Base-by-base conservation (phyloP, 2,888 invertebrate species). In the Meta bourneti region DNA sequence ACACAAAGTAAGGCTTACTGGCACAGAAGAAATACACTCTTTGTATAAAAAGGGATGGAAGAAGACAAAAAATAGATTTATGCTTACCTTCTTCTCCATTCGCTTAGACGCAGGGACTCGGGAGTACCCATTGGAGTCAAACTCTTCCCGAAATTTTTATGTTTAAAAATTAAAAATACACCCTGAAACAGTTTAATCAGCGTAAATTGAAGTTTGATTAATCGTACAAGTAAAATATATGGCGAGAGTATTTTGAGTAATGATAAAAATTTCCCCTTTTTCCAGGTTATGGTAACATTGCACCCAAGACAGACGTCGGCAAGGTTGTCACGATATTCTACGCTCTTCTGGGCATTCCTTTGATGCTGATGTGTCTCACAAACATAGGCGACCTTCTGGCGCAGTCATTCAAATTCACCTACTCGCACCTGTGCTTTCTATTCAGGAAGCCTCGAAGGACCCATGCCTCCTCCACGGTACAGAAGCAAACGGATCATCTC, bases 301-400 rank as follows among this genome's bases (percentile, higher is more conserved):
- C 98, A 2, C 98, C 98, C 0, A 96, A 97, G 94, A 98, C 98
- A 13, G 96, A 97, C 16, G 96, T 97, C 52, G 98, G 98, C 6
- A 97, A 98, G 94, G 96, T 97, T 52, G 97, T 97, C 20, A 98
- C 98, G 6, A 98, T 98, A 94, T 96, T 97, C 71, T 98, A 98
- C 95, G 98, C 98, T 19, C 96, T 98, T 88, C 96, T 98, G 90
- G 98, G 98, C 16, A 98, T 98, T 82, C 98, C 98, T 7, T 95
- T 98, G 89, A 97, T 98, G 96, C 95, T 98, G 94, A 96, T 98
- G 86, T 97, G 98, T 94, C 95, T 98, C 94, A 97, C 98, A 16
- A 97, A 97, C 93, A 96, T 98, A 84, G 98, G 98, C 8, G 97
- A 97, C 9, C 96, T 97, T 49, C 95, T 98, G 94, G 98, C 98